These are phyloP conservation scores for Patella pellucida DNA, from an alignment of 2,888 invertebrate genomes.

Conservation along the genomic window DNA sequence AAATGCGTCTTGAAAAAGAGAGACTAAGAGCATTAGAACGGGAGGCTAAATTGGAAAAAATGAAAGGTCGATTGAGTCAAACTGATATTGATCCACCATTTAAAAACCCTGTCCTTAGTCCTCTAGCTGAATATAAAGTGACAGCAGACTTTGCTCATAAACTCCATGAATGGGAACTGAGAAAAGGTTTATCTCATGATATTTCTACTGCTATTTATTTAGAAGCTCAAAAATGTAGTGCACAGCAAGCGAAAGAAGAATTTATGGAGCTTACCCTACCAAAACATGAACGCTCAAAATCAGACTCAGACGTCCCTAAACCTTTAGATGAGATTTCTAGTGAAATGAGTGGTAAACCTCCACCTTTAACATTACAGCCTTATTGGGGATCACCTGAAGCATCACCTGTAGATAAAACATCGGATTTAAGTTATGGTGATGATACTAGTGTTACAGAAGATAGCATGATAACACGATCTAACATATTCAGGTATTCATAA, in stretches of 20 bases:
- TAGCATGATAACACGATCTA: constrained; percentile 49
- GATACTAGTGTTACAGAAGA: constrained; percentile 37
- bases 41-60: constrained; percentile 77
- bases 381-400: constrained; percentile 57
- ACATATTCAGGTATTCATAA: constrained; percentile 51
- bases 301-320: not conserved
- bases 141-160: constrained; percentile 90
- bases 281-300: constrained; percentile 32
- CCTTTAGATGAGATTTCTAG: not conserved
- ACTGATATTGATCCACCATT: constrained; percentile 78
- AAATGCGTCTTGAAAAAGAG: constrained; percentile 76
- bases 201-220: constrained; percentile 50
- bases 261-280: constrained; percentile 31
- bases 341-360: constrained; percentile 47
- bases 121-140: constrained; percentile 74
- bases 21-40: constrained; percentile 78
- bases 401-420: constrained; percentile 51
- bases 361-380: constrained; percentile 52
- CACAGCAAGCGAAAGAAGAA: constrained; percentile 28
- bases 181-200: constrained; percentile 47
- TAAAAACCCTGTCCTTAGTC: constrained; percentile 79
- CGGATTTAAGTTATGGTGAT: constrained; percentile 54
- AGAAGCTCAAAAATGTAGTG: constrained; percentile 48
- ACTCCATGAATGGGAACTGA: constrained; percentile 85
- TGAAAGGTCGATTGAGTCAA: constrained; percentile 75